Percentiles rank a stretch among this genome's conserved stretches.
Conservation (phyloP, 2,113 vertebrate species). For the Mus pahari region DNA sequence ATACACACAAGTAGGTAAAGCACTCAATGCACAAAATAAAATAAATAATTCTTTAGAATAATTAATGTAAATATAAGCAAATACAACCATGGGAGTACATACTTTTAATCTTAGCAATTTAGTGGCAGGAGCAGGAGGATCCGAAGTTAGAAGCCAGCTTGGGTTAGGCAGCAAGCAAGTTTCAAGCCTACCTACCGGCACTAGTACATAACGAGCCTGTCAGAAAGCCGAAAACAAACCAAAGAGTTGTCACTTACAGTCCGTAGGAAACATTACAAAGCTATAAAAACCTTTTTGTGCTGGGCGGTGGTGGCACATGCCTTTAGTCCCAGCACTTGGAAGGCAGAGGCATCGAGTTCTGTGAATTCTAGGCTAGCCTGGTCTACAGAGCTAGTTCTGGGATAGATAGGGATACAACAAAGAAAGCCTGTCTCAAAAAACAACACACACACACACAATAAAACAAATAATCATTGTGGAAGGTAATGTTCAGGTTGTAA, state of each 20-base stretch:
- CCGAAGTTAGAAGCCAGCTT: background rate
- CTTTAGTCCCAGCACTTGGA: background rate
- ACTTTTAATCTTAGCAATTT: background rate
- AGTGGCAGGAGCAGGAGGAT: background rate
- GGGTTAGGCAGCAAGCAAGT: background rate
- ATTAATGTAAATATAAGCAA: conserved; percentile 22
- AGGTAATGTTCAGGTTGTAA: background rate
- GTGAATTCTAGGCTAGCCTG: background rate
- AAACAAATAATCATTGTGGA: background rate
- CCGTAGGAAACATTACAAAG: background rate
- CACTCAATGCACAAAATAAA: background rate
- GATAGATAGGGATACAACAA: background rate
- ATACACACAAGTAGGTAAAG: background rate
- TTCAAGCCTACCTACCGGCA: background rate
- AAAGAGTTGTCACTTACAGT: background rate
- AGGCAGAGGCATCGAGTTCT: background rate
- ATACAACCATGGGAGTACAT: background rate
- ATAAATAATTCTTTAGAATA: background rate
- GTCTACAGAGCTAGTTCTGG: background rate
- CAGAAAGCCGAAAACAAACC: conserved; percentile 1
- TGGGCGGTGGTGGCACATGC: background rate
- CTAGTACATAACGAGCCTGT: background rate
- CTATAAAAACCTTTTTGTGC: background rate
- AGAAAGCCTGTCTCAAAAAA: background rate
- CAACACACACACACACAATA: background rate